Evolutionary conservation across 2,797 vertebrate species (phyloP).

Genomic region (Sebastes trivittatus): DNA sequence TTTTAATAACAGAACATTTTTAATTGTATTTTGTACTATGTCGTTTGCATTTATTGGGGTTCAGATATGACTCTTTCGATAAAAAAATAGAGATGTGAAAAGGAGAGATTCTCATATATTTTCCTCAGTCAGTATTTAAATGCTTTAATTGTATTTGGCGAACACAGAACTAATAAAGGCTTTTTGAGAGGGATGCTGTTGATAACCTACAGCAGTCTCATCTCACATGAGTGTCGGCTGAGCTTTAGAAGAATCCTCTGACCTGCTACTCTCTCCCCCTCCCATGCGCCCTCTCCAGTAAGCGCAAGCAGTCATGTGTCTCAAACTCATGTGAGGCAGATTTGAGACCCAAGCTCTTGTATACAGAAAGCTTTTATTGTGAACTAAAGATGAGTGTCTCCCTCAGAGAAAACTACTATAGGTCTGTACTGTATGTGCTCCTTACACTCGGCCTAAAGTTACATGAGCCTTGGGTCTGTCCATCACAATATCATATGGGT

Average conservation of each 20-base stretch:
- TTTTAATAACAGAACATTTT: neutral
- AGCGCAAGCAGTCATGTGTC: slow-evolving; percentile 79
- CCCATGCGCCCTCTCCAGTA: slow-evolving; percentile 52
- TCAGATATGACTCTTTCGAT: neutral
- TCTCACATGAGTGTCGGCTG: slow-evolving; percentile 80
- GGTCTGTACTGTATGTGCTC: neutral
- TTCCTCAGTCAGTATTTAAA: neutral
- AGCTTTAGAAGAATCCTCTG: slow-evolving; percentile 69
- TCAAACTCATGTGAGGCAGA: slow-evolving; percentile 81
- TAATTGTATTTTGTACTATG: neutral
- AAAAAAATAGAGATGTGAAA: neutral
- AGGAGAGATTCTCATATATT: neutral
- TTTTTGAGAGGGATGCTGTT: slow-evolving; percentile 22
- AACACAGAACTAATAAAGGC: slow-evolving; percentile 8
- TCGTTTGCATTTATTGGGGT: neutral
- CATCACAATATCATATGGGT: neutral
- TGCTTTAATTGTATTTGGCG: neutral
- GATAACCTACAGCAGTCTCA: slow-evolving; percentile 42
- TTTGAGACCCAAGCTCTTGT: slow-evolving; percentile 70
- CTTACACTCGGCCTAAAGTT: neutral
- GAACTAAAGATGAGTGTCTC: slow-evolving; percentile 20
- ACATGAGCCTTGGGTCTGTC: neutral
- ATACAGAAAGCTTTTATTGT: slow-evolving; percentile 72
- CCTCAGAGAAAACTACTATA: neutral
- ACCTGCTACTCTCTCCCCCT: slow-evolving; percentile 70